phyloP scores from a whole-genome alignment of 1,140 invertebrate species.

The Lasioglossum baleicum region DNA sequence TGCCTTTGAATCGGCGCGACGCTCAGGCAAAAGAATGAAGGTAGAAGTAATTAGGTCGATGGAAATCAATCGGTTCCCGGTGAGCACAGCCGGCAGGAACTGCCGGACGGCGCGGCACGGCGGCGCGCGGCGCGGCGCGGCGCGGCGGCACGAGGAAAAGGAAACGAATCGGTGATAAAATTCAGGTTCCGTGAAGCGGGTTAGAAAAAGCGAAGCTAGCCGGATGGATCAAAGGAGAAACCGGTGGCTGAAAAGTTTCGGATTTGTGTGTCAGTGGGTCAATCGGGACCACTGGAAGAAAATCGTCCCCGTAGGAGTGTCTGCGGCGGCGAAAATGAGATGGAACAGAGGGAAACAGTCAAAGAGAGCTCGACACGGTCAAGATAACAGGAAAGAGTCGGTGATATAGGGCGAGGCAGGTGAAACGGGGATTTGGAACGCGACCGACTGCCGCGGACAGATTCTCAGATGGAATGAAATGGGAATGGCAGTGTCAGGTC shows the following conservation, averaged over 20 bases:
- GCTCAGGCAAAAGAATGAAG: not conserved
- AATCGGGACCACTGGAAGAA: not conserved
- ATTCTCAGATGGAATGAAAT: not conserved
- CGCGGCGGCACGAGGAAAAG: not conserved
- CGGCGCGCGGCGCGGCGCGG: too few relatives aligned
- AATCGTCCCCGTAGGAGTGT: not conserved
- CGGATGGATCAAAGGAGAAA: not conserved
- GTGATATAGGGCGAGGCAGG: not conserved
- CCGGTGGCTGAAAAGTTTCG: not conserved
- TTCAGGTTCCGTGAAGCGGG: not conserved
- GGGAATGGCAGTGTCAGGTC: not conserved
- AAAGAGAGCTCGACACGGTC: not conserved
- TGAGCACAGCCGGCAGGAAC: not conserved
- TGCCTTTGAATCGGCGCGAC: not conserved
- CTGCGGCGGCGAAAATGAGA: too few relatives aligned
- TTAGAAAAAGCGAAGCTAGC: not conserved
- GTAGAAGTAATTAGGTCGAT: conserved; percentile 7
- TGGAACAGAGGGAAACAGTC: not conserved
- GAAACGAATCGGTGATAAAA: conserved; percentile 12
- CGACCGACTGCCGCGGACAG: not conserved
- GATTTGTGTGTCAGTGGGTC: conserved; percentile 46
- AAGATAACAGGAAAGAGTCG: conserved; percentile 8
- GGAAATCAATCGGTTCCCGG: conserved; percentile 7
- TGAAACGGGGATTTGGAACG: not conserved
- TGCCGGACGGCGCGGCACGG: not conserved